Percentiles rank a stretch among this genome's conserved stretches.
Conservation (phyloP, 2,797 vertebrate species). For the Catostomus latipinnis region DNA sequence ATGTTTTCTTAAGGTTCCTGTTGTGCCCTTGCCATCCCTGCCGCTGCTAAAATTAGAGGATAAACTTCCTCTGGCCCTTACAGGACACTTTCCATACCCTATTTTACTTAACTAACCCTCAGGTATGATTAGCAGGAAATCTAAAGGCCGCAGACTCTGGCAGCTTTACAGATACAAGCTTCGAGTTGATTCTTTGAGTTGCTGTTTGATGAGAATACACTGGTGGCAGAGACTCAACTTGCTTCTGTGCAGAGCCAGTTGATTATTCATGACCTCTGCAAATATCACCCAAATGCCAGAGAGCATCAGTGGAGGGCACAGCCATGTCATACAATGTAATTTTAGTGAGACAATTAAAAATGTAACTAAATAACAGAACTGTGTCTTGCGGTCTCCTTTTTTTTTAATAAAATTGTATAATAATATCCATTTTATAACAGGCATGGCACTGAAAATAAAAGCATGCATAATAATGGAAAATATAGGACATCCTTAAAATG, state of each 20-base stretch:
- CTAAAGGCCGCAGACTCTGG: background rate
- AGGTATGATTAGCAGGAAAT: background rate
- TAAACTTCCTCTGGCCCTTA: constrained; percentile 1
- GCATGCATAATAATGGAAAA: background rate
- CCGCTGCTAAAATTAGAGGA: background rate
- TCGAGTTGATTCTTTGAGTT: constrained; percentile 11
- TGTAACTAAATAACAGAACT: background rate
- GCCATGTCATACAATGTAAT: constrained; percentile 26
- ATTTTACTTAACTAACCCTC: constrained; percentile 3
- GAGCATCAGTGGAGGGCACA: constrained; percentile 11
- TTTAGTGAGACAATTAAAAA: constrained; percentile 14
- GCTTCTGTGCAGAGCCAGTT: constrained; percentile 41
- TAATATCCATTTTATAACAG: too few relatives aligned
- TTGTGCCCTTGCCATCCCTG: background rate
- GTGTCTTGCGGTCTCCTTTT: background rate
- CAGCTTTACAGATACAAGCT: constrained; percentile 4
- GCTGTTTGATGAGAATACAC: constrained; percentile 41
- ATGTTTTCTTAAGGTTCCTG: constrained; percentile 29
- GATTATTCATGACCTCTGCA: constrained; percentile 71
- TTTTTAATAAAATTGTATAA: background rate
- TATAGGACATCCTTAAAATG: background rate
- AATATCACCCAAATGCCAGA: constrained; percentile 72
- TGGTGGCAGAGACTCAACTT: constrained; percentile 35
- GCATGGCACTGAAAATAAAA: background rate
- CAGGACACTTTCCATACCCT: background rate